Conservation (phyloP, 1,140 invertebrate species). For the Acromyrmex heyeri region DNA sequence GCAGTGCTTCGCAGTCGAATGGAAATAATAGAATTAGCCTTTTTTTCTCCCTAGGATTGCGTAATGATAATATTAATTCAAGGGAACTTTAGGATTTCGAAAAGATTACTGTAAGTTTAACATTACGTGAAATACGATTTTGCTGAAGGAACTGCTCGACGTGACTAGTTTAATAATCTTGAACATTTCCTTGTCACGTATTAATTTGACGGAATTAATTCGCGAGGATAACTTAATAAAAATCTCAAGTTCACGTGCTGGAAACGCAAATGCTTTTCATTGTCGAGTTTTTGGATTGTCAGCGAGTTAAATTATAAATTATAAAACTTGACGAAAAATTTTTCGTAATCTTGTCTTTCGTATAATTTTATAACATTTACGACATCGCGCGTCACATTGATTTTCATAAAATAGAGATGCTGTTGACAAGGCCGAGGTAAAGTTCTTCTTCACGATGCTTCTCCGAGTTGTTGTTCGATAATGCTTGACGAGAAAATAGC, state of each 20-base stretch:
- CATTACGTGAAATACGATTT: neutral
- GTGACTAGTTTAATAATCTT: neutral
- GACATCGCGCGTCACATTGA: neutral
- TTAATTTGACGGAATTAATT: conserved; percentile 5
- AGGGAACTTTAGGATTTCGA: neutral
- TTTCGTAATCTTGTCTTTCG: neutral
- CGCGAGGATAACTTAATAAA: neutral
- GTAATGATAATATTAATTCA: neutral
- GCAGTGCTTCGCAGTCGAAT: neutral
- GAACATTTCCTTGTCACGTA: neutral
- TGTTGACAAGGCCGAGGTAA: neutral
- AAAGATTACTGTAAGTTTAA: neutral
- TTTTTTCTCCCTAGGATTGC: neutral
- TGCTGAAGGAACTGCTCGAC: neutral
- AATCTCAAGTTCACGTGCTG: neutral
- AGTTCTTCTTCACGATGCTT: neutral
- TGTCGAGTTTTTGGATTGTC: neutral
- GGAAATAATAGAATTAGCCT: conserved; percentile 13
- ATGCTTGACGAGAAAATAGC: conserved; percentile 22
- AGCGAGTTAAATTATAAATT: neutral
- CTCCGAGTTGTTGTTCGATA: neutral
- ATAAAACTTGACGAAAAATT: neutral
- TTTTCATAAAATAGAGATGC: neutral
- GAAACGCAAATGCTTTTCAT: neutral
- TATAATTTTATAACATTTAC: neutral